Evolutionary conservation across 2,888 invertebrate genomes (phyloP), one percentile per base, ranked within the genome.

Genomic region (Aspidiotus rigidus): DNA sequence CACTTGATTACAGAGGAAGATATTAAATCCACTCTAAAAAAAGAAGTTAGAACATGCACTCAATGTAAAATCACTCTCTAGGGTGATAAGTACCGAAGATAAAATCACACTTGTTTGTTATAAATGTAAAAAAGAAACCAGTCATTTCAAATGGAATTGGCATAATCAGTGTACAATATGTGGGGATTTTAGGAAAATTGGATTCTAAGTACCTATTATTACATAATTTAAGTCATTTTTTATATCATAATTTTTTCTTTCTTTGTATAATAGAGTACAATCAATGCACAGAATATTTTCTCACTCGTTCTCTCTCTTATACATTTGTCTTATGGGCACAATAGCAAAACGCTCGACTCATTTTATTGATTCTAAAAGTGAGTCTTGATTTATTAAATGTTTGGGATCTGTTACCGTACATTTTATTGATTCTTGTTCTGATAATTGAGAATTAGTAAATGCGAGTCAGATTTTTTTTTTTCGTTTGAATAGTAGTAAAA

Each of bases 121-220:
- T 17, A 56, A 56, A 17, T 56, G 56, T 15, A 56, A 56, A 56
- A 5, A 56, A 56, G 7, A 56, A 56, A 56, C 56, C 17, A 5
- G 56, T 1, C 56, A 56, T 56, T 56, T 56, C 17, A 2, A 56
- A 17, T 1, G 5, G 5, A 16, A 56, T 2, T n/a, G 56, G 17
- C 56, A 56, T 56, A 2, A 56, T 56, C 17, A 56, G 17, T 56
- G 56, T 17, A 56, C 56, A 56, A 56, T 56, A 56, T 56, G 56
- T 56, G 56, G 17, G 56, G 56, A 56, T 16, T 56, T 16, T 7
- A 56, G n/a, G 17, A 56, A 56, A 49, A 49, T 49, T 3, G 49
- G 49, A 49, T 49, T 49, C 49, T 49, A 49, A 49, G n/a, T n/a
- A n/a, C n/a, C n/a, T n/a, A n/a, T n/a, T n/a, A n/a, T n/a, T n/a